Conservation (phyloP, 2,888 invertebrate genomes). For the Drosophila atripex region DNA sequence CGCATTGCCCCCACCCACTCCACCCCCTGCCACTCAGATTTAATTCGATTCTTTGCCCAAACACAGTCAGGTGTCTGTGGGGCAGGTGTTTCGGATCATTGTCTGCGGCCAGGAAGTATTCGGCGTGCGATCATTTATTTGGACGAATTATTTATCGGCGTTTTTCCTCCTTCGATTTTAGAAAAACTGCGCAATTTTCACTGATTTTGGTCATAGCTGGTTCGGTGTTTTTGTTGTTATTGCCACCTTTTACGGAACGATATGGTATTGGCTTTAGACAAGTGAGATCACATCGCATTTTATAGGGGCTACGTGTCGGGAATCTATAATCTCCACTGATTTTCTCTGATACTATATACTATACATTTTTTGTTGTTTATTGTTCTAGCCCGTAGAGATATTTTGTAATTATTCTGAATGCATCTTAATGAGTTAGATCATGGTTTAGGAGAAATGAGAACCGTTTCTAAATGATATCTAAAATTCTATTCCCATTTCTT, state of each 20-base stretch:
- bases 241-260: conserved; percentile 29
- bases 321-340: conserved; percentile 29
- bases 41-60: conserved; percentile 72
- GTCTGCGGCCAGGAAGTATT: conserved; percentile 61
- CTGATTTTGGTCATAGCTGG: conserved; percentile 36
- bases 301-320: conserved; percentile 30
- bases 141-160: conserved; percentile 13
- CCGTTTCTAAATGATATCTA: no score
- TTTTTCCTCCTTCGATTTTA: conserved; percentile 16
- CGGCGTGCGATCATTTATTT: conserved; percentile 61
- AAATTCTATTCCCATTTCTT: neutral
- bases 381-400: no score
- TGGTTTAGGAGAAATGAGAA: neutral
- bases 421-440: neutral
- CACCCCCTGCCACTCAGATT: conserved; percentile 49
- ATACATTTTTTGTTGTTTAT: neutral
- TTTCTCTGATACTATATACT: neutral
- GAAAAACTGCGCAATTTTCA: conserved; percentile 48
- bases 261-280: conserved; percentile 25
- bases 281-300: conserved; percentile 37
- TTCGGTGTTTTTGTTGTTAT: conserved; percentile 25
- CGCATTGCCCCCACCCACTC: conserved; percentile 27
- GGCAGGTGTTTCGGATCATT: conserved; percentile 64
- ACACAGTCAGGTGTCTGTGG: conserved; percentile 61
- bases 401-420: neutral